Percentiles rank a stretch among this genome's conserved stretches.
phyloP scores from a whole-genome alignment of 2,113 vertebrate genomes.

The Istiophorus platypterus region DNA sequence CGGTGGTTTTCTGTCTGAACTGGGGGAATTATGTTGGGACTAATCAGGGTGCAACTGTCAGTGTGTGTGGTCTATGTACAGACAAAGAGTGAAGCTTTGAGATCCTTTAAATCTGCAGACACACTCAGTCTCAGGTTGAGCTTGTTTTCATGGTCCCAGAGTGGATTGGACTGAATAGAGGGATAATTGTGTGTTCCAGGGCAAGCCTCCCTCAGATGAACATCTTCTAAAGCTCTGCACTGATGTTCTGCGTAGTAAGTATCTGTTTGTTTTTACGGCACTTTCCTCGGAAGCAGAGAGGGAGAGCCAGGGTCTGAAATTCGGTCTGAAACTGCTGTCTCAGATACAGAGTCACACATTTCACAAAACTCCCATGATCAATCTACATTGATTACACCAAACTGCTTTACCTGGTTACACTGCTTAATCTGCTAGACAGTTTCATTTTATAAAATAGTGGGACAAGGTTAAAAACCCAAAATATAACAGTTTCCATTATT shows the following conservation, averaged over 20 bases:
- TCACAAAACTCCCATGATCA: neutral
- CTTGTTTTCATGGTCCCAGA: conserved; percentile 11
- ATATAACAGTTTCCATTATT: neutral
- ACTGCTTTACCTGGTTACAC: neutral
- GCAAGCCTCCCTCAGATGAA: conserved; percentile 84
- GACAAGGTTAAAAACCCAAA: neutral
- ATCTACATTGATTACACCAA: neutral
- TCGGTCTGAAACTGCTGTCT: neutral
- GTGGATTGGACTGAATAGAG: conserved; percentile 24
- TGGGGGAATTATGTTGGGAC: conserved; percentile 4
- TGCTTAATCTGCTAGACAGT: neutral
- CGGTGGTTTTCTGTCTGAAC: conserved; percentile 17
- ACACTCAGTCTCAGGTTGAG: conserved; percentile 16
- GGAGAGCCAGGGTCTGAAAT: neutral
- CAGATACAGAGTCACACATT: neutral
- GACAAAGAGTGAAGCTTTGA: neutral
- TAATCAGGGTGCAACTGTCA: neutral
- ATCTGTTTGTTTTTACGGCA: conserved; percentile 25
- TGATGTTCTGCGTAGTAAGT: conserved; percentile 82
- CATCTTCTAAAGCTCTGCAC: conserved; percentile 81
- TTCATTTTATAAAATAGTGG: neutral
- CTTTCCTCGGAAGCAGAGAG: neutral
- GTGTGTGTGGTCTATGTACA: conserved; percentile 30
- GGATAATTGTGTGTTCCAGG: conserved; percentile 79
- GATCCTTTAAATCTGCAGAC: conserved; percentile 32